Evolutionary conservation across 2,888 invertebrate species (phyloP).

Genomic region (Eurytoma adleriae): DNA sequence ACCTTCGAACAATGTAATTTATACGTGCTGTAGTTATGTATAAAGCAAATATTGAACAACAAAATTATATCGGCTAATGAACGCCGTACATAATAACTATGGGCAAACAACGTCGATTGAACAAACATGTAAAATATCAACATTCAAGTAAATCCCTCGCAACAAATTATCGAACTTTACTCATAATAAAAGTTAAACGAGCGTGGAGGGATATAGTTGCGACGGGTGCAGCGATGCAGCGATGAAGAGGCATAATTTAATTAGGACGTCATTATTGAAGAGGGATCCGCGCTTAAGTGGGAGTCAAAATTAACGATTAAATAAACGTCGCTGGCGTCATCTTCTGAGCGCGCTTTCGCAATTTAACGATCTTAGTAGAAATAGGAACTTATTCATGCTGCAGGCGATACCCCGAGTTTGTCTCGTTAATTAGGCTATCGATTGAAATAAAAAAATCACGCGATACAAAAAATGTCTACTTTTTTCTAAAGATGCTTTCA

Average conservation of each 20-base stretch:
- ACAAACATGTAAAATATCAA: not conserved
- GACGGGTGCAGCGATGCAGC: not conserved
- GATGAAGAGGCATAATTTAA: constrained; percentile 33
- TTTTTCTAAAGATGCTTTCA: too few relatives aligned
- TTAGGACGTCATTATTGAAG: constrained; percentile 36
- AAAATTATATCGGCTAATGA: too few relatives aligned
- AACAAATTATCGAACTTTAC: constrained; percentile 19
- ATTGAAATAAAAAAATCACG: too few relatives aligned
- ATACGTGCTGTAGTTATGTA: too few relatives aligned
- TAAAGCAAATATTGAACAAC: too few relatives aligned
- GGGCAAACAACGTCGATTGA: not conserved
- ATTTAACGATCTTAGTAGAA: too few relatives aligned
- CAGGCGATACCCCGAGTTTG: too few relatives aligned
- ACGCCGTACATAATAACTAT: not conserved
- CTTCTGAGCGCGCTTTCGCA: too few relatives aligned
- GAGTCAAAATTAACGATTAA: constrained; percentile 32
- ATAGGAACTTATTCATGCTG: too few relatives aligned
- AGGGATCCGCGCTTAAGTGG: constrained; percentile 9
- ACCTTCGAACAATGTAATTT: too few relatives aligned
- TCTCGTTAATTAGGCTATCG: too few relatives aligned
- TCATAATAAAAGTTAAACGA: constrained; percentile 3
- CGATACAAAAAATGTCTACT: too few relatives aligned
- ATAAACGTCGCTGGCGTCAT: not conserved
- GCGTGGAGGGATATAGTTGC: not conserved
- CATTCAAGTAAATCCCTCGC: not conserved